Conservation (phyloP, 2,888 invertebrate species). For the Drosophila pegasa region DNA sequence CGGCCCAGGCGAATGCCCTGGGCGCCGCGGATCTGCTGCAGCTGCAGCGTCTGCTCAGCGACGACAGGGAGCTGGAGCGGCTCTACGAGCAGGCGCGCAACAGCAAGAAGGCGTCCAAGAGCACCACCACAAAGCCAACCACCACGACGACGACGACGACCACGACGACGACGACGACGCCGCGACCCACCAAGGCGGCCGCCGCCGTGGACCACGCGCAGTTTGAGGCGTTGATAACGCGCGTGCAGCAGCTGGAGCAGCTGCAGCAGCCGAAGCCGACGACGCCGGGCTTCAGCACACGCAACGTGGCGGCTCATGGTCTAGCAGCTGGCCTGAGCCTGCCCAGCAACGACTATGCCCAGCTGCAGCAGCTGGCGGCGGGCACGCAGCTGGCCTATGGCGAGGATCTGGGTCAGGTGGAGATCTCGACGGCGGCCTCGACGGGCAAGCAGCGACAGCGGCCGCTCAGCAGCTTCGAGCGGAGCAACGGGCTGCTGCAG, state of each 20-base stretch:
- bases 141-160: conserved; percentile 34
- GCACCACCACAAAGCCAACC: conserved; percentile 21
- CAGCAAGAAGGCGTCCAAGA: conserved; percentile 47
- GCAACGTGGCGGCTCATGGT: conserved; percentile 66
- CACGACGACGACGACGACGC: conserved; percentile 52
- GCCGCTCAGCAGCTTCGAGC: conserved; percentile 65
- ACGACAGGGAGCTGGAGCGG: conserved; percentile 83
- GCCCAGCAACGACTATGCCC: conserved; percentile 79
- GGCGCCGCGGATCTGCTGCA: conserved; percentile 85
- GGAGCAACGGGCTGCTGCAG: conserved; percentile 76
- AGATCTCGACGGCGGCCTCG: conserved; percentile 79
- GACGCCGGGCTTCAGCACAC: conserved; percentile 71
- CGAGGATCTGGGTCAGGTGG: conserved; percentile 45
- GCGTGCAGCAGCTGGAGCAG: conserved; percentile 84
- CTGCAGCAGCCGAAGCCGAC: conserved; percentile 64
- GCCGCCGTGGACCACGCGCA: conserved; percentile 85
- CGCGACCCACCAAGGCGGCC: conserved; percentile 57
- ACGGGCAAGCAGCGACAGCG: conserved; percentile 59
- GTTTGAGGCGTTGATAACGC: conserved; percentile 85
- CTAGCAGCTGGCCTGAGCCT: conserved; percentile 26
- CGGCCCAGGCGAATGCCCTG: conserved; percentile 15
- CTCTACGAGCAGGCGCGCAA: conserved; percentile 81
- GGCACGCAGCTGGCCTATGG: conserved; percentile 31
- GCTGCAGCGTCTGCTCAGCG: conserved; percentile 85
- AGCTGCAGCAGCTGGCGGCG: conserved; percentile 75